Evolutionary conservation across 2,797 vertebrate genomes (phyloP), one percentile per base, ranked within the genome.

Genomic region (Prionace glauca): DNA sequence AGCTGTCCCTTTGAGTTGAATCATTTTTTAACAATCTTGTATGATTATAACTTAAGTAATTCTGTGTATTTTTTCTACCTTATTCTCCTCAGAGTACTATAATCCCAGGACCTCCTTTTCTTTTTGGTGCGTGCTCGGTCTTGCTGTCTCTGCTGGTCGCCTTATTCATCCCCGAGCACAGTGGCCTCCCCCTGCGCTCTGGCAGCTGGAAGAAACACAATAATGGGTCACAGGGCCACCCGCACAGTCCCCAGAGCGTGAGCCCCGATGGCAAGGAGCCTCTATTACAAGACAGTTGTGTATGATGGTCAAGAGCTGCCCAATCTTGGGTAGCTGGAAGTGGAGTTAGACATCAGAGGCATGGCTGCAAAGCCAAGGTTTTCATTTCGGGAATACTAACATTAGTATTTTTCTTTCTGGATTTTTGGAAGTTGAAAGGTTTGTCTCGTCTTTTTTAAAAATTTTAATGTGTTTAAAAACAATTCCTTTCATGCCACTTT

Each of bases 151-250:
- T 99, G 96, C 97, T 98, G 96, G 98, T 99, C 96, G 98, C 98
- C 32, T 98, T 99, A 97, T 99, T 98, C 96, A 98, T 99, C 95
- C 98, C 98, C 0, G 98, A 99, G 96, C 98, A 99, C 97, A 98
- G 97, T 65, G 97, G 97, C 72, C 97, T 98, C 1, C 97, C 97
- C 14, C 92, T 98, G 97, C 97, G 98, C 95, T 97, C 98, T 0
- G 97, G 98, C 56, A 97, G 98, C 97, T 98, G 99, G 97, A 99
- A 99, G 97, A 99, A 99, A 97, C 98, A 99, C 97, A 98, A 97
- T 96, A 97, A 98, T 0, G 98, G 98, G 67, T 97, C 98, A 0
- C 98, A 99, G 97, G 97, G 98, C 96, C 98, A 99, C 96, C 97
- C 97, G 41, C 98, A 98, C 97, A 97, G 98, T 97, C 98, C 98